phyloP scores from a whole-genome alignment of 2,113 vertebrate genomes.

The Nycticebus coucang region DNA sequence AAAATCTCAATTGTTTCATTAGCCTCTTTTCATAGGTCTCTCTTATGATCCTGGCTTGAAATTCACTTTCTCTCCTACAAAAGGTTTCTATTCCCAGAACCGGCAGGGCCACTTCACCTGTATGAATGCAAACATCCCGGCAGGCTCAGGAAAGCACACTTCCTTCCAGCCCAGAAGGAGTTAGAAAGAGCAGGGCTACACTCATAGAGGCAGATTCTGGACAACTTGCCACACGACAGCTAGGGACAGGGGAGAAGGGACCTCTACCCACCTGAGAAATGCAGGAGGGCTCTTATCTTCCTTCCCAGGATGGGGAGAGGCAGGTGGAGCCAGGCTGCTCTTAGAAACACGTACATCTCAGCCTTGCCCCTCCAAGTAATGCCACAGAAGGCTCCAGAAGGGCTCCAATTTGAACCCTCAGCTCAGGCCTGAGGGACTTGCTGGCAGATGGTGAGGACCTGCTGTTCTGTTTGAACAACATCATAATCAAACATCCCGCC shows the following conservation, averaged over 20 bases:
- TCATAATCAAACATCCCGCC: not conserved
- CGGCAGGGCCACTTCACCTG: not conserved
- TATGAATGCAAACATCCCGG: not conserved
- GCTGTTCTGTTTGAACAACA: not conserved
- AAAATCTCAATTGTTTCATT: not conserved
- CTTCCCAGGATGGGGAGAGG: not conserved
- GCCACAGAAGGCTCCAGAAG: not conserved
- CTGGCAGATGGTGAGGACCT: not conserved
- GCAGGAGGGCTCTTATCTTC: not conserved
- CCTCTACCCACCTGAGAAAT: not conserved
- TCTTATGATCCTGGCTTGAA: not conserved
- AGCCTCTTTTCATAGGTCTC: not conserved
- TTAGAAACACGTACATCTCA: not conserved
- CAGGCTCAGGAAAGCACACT: not conserved
- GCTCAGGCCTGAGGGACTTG: not conserved
- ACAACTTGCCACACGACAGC: not conserved
- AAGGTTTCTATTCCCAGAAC: not conserved
- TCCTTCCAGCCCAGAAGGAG: not conserved
- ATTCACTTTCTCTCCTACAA: not conserved
- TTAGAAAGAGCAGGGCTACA: rapidly evolving
- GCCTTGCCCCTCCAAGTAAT: rapidly evolving
- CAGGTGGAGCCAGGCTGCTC: not conserved
- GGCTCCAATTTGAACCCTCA: not conserved
- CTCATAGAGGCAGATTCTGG: not conserved
- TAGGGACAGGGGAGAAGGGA: not conserved